Evolutionary conservation across 35 echinoderm and acorn worm species (phyloP).

Genomic region (Heliocidaris tuberculata): DNA sequence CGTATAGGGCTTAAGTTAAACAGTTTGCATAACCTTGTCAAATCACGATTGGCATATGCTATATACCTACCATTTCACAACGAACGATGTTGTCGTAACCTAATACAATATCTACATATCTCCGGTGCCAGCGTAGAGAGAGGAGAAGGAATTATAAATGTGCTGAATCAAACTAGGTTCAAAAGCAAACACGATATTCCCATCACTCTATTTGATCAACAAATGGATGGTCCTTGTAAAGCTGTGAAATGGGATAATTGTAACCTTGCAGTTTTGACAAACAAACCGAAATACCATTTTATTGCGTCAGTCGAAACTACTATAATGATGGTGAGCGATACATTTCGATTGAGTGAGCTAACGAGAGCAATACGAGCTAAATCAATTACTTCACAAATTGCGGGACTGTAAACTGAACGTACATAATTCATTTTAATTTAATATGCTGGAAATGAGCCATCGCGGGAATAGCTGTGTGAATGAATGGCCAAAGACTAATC

Average conservation of each 20-base stretch:
- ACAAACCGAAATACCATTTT: neutral
- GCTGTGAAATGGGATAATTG: constrained; percentile 31
- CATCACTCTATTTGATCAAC: constrained; percentile 31
- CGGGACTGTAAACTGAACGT: neutral
- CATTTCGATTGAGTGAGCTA: neutral
- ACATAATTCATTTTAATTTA: neutral
- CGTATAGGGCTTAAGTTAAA: neutral
- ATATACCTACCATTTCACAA: constrained; percentile 3
- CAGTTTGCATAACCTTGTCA: neutral
- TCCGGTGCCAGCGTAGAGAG: neutral
- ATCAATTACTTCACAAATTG: neutral
- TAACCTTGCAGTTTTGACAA: constrained; percentile 8
- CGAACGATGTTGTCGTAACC: neutral
- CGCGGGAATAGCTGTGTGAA: neutral
- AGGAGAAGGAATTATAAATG: neutral
- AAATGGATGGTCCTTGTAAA: constrained; percentile 14
- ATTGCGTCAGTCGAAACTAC: neutral
- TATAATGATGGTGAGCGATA: neutral
- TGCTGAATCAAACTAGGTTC: neutral
- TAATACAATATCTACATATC: constrained; percentile 1
- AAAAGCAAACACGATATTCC: neutral
- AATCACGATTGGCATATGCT: neutral
- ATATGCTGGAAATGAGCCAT: neutral
- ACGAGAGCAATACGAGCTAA: neutral
- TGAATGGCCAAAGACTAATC: neutral